These are phyloP conservation scores for Lysandra bellargus DNA, from an alignment of 2,888 invertebrate genomes.

Conservation along the genomic window DNA sequence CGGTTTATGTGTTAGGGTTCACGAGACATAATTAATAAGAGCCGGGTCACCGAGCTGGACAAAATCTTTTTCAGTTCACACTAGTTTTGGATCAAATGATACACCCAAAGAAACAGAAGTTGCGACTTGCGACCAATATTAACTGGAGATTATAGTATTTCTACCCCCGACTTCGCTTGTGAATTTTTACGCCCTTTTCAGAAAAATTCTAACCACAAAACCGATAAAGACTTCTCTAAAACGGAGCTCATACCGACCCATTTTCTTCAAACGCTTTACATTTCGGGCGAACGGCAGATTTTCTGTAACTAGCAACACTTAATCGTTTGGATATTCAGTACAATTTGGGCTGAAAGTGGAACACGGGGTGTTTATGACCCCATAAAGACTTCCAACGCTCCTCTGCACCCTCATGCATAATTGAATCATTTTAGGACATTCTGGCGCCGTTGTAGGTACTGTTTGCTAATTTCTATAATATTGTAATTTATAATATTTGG, in stretches of 20 bases:
- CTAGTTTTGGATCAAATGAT: not conserved
- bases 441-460: not conserved
- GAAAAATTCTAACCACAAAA: not conserved
- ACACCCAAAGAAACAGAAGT: not conserved
- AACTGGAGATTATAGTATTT: too few relatives aligned
- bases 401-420: slow-evolving; percentile 64
- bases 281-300: not conserved
- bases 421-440: slow-evolving; percentile 46
- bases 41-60: not conserved
- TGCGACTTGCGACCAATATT: not conserved
- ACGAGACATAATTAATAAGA: slow-evolving; percentile 13
- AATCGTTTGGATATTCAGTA: slow-evolving; percentile 8
- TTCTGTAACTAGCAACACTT: slow-evolving; percentile 5
- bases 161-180: too few relatives aligned
- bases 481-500: not conserved
- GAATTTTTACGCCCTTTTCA: not conserved
- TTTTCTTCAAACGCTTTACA: not conserved
- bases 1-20: not conserved
- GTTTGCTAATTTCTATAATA: not conserved
- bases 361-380: slow-evolving; percentile 53
- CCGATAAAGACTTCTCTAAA: not conserved
- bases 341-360: not conserved
- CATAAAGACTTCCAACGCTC: slow-evolving; percentile 61
- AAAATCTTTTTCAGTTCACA: not conserved
- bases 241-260: not conserved